These are phyloP conservation scores for Notothenia rossii DNA, from an alignment of 2,113 vertebrate species.

Conservation along the genomic window DNA sequence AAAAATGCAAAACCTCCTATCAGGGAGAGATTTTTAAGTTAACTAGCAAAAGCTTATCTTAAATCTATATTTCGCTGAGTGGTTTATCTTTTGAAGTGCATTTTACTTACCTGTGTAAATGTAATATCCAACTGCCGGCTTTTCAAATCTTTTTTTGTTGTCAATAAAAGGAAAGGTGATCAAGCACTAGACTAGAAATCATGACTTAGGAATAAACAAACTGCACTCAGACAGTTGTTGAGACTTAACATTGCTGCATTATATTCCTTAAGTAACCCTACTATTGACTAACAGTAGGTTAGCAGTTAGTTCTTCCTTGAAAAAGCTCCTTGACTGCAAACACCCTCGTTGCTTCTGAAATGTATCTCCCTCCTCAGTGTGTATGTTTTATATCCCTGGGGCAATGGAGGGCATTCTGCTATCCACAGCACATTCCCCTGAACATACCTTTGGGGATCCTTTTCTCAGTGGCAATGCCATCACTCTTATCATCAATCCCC, in stretches of 20 bases:
- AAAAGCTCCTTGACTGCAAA: slow-evolving; percentile 32
- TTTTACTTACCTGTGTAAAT: too few relatives aligned
- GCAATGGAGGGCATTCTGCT: slow-evolving; percentile 66
- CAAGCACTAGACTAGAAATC: not conserved
- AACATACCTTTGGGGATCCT: slow-evolving; percentile 63
- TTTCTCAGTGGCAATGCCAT: slow-evolving; percentile 59
- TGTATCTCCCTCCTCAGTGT: slow-evolving; percentile 34
- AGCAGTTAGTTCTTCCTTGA: slow-evolving; percentile 27
- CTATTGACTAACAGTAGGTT: slow-evolving; percentile 22
- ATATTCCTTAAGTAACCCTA: not conserved
- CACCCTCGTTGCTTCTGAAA: slow-evolving; percentile 41
- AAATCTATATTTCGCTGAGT: too few relatives aligned
- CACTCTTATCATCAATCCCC: slow-evolving; percentile 62
- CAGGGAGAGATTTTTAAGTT: too few relatives aligned
- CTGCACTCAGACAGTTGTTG: not conserved
- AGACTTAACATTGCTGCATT: slow-evolving; percentile 16
- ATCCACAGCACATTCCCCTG: slow-evolving; percentile 63
- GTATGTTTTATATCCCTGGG: slow-evolving; percentile 36
- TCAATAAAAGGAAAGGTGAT: not conserved
- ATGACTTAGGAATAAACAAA: not conserved
- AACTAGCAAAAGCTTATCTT: too few relatives aligned
- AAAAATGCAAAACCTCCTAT: too few relatives aligned
- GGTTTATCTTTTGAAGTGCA: too few relatives aligned
- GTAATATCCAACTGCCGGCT: too few relatives aligned
- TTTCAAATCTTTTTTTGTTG: not conserved